Percentiles rank a stretch among this genome's conserved stretches.
These are phyloP conservation scores for Electrophaes corylata DNA, from an alignment of 2,888 invertebrate species.

Conservation along the genomic window DNA sequence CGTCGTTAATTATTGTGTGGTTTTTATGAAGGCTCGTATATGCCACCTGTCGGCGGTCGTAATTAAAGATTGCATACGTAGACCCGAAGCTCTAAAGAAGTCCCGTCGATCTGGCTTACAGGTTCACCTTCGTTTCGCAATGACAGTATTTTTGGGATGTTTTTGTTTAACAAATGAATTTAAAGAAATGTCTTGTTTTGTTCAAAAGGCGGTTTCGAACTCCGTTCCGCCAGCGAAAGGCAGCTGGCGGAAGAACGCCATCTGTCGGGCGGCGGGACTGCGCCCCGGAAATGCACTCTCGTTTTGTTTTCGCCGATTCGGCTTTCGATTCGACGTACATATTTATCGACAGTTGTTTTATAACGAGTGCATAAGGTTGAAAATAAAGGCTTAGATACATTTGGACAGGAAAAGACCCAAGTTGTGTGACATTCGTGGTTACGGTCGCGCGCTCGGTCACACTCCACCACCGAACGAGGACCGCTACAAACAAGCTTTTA, in stretches of 20 bases:
- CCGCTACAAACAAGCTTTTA: constrained; percentile 27
- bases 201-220: constrained; percentile 22
- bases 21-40: constrained; percentile 71
- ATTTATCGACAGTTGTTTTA: constrained; percentile 25
- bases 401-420: neutral
- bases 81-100: constrained; percentile 60
- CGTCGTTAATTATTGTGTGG: constrained; percentile 81
- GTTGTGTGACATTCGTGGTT: constrained; percentile 50
- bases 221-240: constrained; percentile 39
- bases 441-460: constrained; percentile 54
- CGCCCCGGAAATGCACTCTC: constrained; percentile 77
- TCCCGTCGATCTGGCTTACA: constrained; percentile 53
- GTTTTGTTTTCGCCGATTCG: constrained; percentile 71
- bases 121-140: constrained; percentile 66
- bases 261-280: constrained; percentile 67
- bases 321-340: constrained; percentile 57
- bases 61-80: constrained; percentile 63
- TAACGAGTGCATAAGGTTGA: constrained; percentile 28
- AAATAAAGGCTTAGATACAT: constrained; percentile 13
- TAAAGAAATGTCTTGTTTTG: constrained; percentile 27
- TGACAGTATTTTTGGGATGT: constrained; percentile 45
- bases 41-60: constrained; percentile 77
- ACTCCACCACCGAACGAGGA: constrained; percentile 40
- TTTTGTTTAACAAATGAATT: constrained; percentile 37
- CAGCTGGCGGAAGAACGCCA: constrained; percentile 84